These are phyloP conservation scores for Eledona agricola DNA, from an alignment of 2,888 invertebrate genomes.

Conservation along the genomic window DNA sequence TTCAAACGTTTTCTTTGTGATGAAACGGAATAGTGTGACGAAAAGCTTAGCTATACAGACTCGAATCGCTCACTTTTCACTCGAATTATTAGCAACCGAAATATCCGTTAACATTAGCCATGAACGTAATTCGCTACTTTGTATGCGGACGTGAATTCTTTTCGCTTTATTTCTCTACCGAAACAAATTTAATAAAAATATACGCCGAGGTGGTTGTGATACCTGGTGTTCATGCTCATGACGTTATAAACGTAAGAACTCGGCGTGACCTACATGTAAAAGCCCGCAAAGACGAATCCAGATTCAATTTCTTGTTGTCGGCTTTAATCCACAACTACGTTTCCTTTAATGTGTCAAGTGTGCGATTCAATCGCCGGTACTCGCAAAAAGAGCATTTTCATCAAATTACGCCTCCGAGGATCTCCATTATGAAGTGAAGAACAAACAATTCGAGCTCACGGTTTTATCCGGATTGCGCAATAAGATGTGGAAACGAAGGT, in stretches of 20 bases:
- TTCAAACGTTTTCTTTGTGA: conserved; percentile 31
- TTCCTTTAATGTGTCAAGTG: too few species aligned
- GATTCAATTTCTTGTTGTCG: too few species aligned
- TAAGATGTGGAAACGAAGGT: too few species aligned
- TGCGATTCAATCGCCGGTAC: too few species aligned
- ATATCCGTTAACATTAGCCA: background rate
- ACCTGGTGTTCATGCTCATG: conserved; percentile 16
- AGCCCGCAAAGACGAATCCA: too few species aligned
- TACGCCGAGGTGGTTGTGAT: conserved; percentile 13
- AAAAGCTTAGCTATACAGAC: conserved; percentile 11
- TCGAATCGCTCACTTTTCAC: conserved; percentile 11
- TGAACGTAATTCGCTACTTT: conserved; percentile 4
- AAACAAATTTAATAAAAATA: conserved; percentile 25
- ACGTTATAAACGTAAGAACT: conserved; percentile 15
- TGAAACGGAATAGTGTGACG: conserved; percentile 2
- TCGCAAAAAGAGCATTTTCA: too few species aligned
- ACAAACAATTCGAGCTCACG: too few species aligned
- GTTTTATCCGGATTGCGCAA: too few species aligned
- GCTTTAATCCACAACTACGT: too few species aligned
- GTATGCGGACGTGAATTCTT: conserved; percentile 7
- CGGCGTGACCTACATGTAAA: conserved; percentile 13
- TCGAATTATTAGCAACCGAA: background rate
- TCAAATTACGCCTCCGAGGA: too few species aligned
- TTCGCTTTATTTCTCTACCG: too few species aligned
- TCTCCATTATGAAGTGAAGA: too few species aligned